A percentile compares a stretch with the other conserved stretches of the same genome.
These are phyloP conservation scores for Phortica variegata DNA, from an alignment of 1,140 invertebrate species.

Conservation along the genomic window DNA sequence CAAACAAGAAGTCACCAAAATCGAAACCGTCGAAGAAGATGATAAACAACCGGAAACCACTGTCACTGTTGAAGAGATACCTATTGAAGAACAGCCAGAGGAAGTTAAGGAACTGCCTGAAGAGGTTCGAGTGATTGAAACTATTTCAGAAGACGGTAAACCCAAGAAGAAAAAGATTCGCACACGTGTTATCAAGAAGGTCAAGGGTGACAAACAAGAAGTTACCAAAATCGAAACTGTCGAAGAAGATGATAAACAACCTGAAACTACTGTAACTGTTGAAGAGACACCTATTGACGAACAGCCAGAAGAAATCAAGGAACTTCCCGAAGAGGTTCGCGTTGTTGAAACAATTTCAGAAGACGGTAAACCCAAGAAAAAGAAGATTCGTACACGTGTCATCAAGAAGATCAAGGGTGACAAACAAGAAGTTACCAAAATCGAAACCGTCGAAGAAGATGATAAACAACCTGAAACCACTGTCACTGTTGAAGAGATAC, in stretches of 20 bases:
- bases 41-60: slow-evolving; percentile 29
- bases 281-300: slow-evolving; percentile 16
- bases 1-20: slow-evolving; percentile 52
- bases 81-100: slow-evolving; percentile 24
- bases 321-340: slow-evolving; percentile 36
- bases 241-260: slow-evolving; percentile 44
- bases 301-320: slow-evolving; percentile 12
- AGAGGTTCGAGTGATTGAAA: slow-evolving; percentile 43
- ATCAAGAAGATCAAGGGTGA: slow-evolving; percentile 41
- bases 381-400: slow-evolving; percentile 23
- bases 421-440: slow-evolving; percentile 47
- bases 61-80: slow-evolving; percentile 29
- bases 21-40: slow-evolving; percentile 37
- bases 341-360: slow-evolving; percentile 40
- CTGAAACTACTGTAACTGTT: slow-evolving; percentile 31
- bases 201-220: slow-evolving; percentile 38
- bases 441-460: slow-evolving; percentile 36
- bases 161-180: slow-evolving; percentile 39
- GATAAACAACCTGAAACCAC: slow-evolving; percentile 23
- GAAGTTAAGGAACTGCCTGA: slow-evolving; percentile 47
- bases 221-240: slow-evolving; percentile 42
- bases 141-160: slow-evolving; percentile 36
- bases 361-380: slow-evolving; percentile 38
- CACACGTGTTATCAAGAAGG: slow-evolving; percentile 47
- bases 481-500: slow-evolving; percentile 32